phyloP scores from a whole-genome alignment of 2,888 invertebrate genomes.

The Anticlea derivata region DNA sequence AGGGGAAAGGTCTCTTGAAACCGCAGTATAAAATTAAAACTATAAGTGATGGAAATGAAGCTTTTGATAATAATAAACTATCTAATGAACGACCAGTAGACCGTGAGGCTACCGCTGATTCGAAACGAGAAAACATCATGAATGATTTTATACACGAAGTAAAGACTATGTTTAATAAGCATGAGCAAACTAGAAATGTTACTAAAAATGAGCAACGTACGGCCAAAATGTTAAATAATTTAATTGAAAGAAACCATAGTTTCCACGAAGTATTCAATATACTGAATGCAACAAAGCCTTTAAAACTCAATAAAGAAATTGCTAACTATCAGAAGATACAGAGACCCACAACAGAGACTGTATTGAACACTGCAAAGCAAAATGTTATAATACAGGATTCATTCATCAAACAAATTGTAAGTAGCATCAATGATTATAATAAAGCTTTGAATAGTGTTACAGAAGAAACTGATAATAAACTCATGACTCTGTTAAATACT shows the following conservation, averaged over 20 bases:
- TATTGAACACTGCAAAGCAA: constrained; percentile 43
- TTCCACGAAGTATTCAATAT: constrained; percentile 14
- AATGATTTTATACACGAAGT: constrained; percentile 1
- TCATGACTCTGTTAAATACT: constrained; percentile 57
- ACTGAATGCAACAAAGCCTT: constrained; percentile 14
- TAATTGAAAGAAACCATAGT: constrained; percentile 3
- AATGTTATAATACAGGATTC: constrained; percentile 41
- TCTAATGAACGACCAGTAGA: not conserved
- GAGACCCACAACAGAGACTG: constrained; percentile 31
- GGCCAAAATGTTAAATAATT: not conserved
- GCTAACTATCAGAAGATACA: constrained; percentile 15
- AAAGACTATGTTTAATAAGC: not conserved
- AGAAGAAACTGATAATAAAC: constrained; percentile 51
- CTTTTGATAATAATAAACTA: not conserved
- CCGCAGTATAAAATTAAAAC: constrained; percentile 2
- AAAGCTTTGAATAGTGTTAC: constrained; percentile 31
- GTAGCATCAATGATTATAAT: constrained; percentile 30
- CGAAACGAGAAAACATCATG: not conserved
- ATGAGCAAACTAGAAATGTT: not conserved
- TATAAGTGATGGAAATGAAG: not conserved
- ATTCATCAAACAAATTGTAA: constrained; percentile 15
- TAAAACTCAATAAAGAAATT: not conserved
- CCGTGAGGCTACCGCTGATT: not conserved
- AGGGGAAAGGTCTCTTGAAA: constrained; percentile 21
- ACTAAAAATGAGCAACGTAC: not conserved